Evolutionary conservation across 2,888 invertebrate species (phyloP), one percentile per base, ranked within the genome.

Genomic region (Drosophila seclusa): DNA sequence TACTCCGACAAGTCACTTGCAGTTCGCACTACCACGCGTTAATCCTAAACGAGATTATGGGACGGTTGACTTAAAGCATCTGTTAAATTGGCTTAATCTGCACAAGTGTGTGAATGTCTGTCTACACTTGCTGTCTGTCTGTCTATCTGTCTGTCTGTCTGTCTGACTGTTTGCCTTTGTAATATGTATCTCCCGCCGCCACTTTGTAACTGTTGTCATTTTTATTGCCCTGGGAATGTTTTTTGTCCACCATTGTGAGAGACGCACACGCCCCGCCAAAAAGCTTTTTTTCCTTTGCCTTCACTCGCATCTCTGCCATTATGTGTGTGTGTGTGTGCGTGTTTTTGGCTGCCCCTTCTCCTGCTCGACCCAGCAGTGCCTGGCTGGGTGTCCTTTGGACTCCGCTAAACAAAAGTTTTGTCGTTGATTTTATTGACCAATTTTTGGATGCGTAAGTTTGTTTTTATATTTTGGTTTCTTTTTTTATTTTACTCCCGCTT

Each of bases 151-250:
- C 62, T 54, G 60, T 57, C 50, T 54, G 65, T 59, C 45, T 59
- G 67, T 64, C 58, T 58, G 67, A 58, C 54, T 55, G 74, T 68
- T 72, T 82, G 80, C 67, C 72, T 74, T 74, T 80, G 83, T 85
- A 89, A 83, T 78, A 71, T 80, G 90, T 82, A 84, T 84, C 89
- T 76, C 78, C 80, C 57, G 86, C 88, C 77, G 87, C 85, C 90
- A 90, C 90, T 87, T 87, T 87, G 87, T 87, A 87, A 87, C 87
- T 87, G 87, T 90, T 90, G 87, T 87, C 87, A 90, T 90, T 87
- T 87, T 87, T 87, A 87, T 87, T 87, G 87, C 90, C 90, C 87
- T 87, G 87, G 90, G 87, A 87, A 87, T 87, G 87, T 83, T 88
- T 90, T 85, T 87, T 87, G 90, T 83, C 83, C 88, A 80, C 73